A percentile compares a stretch with the other conserved stretches of the same genome.
Conservation (phyloP, 1,140 invertebrate species). For the Saccostrea echinata region DNA sequence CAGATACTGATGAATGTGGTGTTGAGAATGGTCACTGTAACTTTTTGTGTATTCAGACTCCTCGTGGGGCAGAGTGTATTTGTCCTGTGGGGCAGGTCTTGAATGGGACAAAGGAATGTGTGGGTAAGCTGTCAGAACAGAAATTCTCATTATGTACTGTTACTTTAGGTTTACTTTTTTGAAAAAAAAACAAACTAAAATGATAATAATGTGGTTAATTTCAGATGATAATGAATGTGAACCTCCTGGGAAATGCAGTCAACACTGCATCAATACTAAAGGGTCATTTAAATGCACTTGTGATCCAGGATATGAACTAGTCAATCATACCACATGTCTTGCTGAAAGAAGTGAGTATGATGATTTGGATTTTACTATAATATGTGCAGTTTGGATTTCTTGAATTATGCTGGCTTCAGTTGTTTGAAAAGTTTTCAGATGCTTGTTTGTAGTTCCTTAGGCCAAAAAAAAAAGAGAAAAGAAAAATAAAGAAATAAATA, state of each 20-base stretch:
- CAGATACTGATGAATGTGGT: slow-evolving; percentile 71
- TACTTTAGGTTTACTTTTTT: background rate
- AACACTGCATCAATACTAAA: slow-evolving; percentile 86
- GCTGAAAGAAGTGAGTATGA: slow-evolving; percentile 85
- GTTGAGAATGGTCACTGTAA: slow-evolving; percentile 85
- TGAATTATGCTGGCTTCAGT: no score
- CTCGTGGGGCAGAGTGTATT: slow-evolving; percentile 91
- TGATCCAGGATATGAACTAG: slow-evolving; percentile 86
- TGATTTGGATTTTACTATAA: no score
- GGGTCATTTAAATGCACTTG: slow-evolving; percentile 87
- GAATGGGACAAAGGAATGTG: slow-evolving; percentile 84
- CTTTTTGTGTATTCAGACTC: slow-evolving; percentile 94
- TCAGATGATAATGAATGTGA: slow-evolving; percentile 93
- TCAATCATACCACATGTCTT: slow-evolving; percentile 93
- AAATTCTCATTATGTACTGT: background rate
- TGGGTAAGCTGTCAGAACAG: slow-evolving; percentile 69
- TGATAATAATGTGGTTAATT: slow-evolving; percentile 14
- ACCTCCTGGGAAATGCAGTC: slow-evolving; percentile 93
- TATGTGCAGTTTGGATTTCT: no score
- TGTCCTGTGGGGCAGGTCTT: slow-evolving; percentile 88
- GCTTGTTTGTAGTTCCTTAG: no score
- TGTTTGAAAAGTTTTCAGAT: no score
- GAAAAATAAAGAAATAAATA: no score
- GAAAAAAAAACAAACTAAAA: background rate
- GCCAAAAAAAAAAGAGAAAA: no score